Evolutionary conservation across 2,797 vertebrate species (phyloP).

Genomic region (Zalophus californianus): DNA sequence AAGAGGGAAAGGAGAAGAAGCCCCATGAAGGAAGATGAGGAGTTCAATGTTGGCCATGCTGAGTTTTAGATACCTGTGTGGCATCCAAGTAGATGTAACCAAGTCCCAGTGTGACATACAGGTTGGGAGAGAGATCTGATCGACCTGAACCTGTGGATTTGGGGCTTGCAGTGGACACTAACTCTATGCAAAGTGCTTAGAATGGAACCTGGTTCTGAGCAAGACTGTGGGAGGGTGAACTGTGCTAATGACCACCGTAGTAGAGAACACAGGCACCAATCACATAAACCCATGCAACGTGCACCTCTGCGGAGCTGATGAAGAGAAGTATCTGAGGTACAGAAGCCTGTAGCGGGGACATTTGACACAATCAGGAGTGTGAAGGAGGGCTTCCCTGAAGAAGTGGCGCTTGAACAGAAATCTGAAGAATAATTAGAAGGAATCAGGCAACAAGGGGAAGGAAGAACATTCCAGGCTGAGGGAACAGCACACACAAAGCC

Average conservation of each 20-base stretch:
- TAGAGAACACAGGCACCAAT: too few species aligned
- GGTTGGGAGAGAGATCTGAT: background rate
- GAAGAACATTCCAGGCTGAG: background rate
- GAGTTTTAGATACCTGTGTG: background rate
- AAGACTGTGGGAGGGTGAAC: background rate
- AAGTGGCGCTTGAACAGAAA: background rate
- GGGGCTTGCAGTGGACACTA: background rate
- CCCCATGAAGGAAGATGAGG: background rate
- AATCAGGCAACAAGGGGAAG: background rate
- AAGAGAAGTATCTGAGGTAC: rapidly evolving
- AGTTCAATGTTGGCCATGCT: background rate
- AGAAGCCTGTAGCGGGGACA: background rate
- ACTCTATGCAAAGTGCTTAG: background rate
- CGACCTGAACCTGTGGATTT: background rate
- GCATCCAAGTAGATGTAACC: background rate
- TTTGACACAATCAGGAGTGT: background rate
- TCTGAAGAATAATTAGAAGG: background rate
- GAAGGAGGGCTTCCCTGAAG: background rate
- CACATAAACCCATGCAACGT: rapidly evolving
- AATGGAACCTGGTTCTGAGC: too few species aligned
- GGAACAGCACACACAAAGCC: background rate
- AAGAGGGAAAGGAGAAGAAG: background rate
- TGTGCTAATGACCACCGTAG: background rate
- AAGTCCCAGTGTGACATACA: background rate
- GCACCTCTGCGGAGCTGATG: background rate